Base-by-base conservation (phyloP, 2,113 vertebrate species). In the Sigmodon hispidus region DNA sequence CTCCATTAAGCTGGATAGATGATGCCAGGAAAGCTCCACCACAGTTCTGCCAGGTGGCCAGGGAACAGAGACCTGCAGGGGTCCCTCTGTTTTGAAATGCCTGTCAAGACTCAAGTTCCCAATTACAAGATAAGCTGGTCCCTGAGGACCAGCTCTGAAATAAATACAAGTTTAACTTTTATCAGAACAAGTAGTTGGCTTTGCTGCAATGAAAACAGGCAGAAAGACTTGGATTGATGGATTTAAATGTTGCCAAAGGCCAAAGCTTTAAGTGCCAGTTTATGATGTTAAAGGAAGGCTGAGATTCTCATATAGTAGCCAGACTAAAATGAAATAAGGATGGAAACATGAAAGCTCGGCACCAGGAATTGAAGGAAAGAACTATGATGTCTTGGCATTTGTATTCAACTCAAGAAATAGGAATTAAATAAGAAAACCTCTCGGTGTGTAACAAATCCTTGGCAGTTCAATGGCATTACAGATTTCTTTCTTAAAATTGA, bases 401-500 rank as follows among this genome's bases (percentile, higher is more conserved):
- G 26, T 45, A 67, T n/a, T 80, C 55, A 29, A 52, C 76, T 77
- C 77, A 85, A n/a, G 40, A 75, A 91, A 79, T 31, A 50, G 29
- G 19, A 90, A 90, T 93, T 85, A 80, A 90, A 50, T 67, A 87
- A 43, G 70, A 72, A 93, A 94, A 93, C 59, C 26, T 17, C n/a
- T 81, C 81, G 63, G 57, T 45, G 61, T 48, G 61, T 52, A 92
- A 92, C 61, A 96, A 92, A 94, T 94, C 61, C 57, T 65, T 69
- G 34, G 45, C 45, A 89, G 12, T 55, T 92, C 59, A 87, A 12
- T 36, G 13, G 43, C 75, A 89, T 89, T 76, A 89, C 5, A 93
- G 57, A 59, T 84, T 70, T 92, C 75, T 96, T 93, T 83, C 36
- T 95, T 90, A 70, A 96, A 95, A 94, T 50, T 31, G 4, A 94